A percentile compares a stretch with the other conserved stretches of the same genome.
Conservation (phyloP, 2,888 invertebrate species). For the Pediacus dermestoides region DNA sequence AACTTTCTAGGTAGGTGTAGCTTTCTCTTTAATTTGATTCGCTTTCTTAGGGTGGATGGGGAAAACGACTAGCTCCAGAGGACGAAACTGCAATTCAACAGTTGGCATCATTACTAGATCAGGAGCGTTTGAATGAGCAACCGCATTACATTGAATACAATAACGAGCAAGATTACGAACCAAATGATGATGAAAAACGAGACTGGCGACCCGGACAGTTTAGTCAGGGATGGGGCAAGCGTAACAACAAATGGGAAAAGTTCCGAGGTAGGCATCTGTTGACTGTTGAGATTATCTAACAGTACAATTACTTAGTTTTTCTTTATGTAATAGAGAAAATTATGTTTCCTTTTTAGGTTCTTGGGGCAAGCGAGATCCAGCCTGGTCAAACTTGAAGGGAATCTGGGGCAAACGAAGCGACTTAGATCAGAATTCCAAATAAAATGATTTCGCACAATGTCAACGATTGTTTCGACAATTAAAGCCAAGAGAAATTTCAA, state of each 20-base stretch:
- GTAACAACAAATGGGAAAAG: slow-evolving; percentile 60
- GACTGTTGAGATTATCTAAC: not conserved
- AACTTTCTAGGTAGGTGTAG: not conserved
- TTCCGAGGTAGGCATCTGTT: slow-evolving; percentile 50
- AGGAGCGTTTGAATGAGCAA: slow-evolving; percentile 27
- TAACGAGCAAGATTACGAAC: slow-evolving; percentile 26
- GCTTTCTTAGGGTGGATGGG: slow-evolving; percentile 45
- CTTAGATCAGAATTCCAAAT: slow-evolving; percentile 24
- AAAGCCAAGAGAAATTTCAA: not conserved
- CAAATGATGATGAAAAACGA: slow-evolving; percentile 57
- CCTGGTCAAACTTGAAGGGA: slow-evolving; percentile 76
- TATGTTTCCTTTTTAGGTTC: slow-evolving; percentile 57
- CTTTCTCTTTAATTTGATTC: not conserved
- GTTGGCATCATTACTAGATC: slow-evolving; percentile 37
- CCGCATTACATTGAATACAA: slow-evolving; percentile 31
- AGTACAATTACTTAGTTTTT: not conserved
- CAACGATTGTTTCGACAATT: not conserved
- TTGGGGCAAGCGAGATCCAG: slow-evolving; percentile 75
- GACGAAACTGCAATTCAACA: slow-evolving; percentile 42
- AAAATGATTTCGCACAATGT: slow-evolving; percentile 15
- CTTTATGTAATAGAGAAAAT: no score
- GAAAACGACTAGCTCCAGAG: slow-evolving; percentile 45
- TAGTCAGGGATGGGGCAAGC: slow-evolving; percentile 72
- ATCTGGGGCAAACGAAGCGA: slow-evolving; percentile 72
- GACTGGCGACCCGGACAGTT: slow-evolving; percentile 62